phyloP scores from a whole-genome alignment of 2,113 vertebrate species.

The Corynorhinus townsendii region DNA sequence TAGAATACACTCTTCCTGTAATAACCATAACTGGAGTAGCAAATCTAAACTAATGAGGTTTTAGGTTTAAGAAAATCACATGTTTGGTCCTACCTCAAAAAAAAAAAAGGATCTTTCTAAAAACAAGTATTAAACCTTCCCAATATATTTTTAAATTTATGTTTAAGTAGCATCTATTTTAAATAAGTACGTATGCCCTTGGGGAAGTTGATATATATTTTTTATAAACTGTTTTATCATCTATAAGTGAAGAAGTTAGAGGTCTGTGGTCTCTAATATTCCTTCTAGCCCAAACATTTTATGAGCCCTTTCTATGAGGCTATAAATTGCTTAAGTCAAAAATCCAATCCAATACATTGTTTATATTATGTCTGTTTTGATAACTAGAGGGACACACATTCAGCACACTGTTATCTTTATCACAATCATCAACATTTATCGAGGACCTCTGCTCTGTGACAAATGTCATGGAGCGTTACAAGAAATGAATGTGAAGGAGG shows the following conservation, averaged over 20 bases:
- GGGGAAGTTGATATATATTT: background rate
- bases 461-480: background rate
- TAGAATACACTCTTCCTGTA: background rate
- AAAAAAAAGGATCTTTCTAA: background rate
- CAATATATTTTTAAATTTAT: background rate
- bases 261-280: background rate
- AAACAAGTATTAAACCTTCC: background rate
- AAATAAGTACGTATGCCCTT: background rate
- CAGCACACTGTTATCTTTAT: background rate
- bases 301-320: constrained; percentile 33
- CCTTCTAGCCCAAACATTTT: constrained; percentile 25
- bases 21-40: background rate
- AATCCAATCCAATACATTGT: background rate
- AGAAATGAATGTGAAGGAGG: background rate
- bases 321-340: constrained; percentile 17
- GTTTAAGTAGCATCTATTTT: background rate
- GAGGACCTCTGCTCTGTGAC: constrained; percentile 10
- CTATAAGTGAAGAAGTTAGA: background rate
- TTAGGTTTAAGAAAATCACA: background rate
- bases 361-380: constrained; percentile 27
- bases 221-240: constrained; percentile 1
- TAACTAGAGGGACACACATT: background rate
- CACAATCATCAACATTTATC: constrained; percentile 14
- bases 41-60: background rate
- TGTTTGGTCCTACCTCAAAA: background rate